Conservation (phyloP, 2,888 invertebrate genomes). For the Tetragnatha montana region DNA sequence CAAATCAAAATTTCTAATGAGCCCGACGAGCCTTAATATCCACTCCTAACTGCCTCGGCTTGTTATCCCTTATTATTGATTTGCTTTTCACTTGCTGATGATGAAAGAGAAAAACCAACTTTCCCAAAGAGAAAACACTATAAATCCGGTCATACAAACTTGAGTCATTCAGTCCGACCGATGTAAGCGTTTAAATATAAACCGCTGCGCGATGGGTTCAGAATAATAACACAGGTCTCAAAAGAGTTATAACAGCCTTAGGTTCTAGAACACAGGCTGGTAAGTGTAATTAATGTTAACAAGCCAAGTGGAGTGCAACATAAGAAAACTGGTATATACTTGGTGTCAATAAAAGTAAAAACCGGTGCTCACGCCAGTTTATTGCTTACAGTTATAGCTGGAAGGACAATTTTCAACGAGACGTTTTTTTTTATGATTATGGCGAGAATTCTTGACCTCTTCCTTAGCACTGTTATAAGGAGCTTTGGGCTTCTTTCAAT, state of each 20-base stretch:
- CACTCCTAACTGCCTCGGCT: not conserved
- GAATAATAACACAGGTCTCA: not conserved
- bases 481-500: no score
- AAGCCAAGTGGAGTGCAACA: no score
- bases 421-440: no score
- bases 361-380: no score
- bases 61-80: not conserved
- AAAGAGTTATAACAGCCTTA: not conserved
- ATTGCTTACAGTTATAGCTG: no score
- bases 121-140: not conserved
- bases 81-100: not conserved
- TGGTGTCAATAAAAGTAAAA: no score
- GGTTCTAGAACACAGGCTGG: not conserved
- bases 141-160: not conserved
- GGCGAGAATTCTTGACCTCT: no score
- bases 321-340: no score
- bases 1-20: not conserved
- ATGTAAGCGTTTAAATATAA: not conserved
- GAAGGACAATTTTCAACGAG: no score
- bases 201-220: not conserved
- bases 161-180: not conserved
- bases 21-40: not conserved
- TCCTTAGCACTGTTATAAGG: no score
- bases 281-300: no score
- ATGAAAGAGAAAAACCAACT: not conserved